phyloP scores from a whole-genome alignment of 2,113 vertebrate genomes.

The Oryzias curvinotus region DNA sequence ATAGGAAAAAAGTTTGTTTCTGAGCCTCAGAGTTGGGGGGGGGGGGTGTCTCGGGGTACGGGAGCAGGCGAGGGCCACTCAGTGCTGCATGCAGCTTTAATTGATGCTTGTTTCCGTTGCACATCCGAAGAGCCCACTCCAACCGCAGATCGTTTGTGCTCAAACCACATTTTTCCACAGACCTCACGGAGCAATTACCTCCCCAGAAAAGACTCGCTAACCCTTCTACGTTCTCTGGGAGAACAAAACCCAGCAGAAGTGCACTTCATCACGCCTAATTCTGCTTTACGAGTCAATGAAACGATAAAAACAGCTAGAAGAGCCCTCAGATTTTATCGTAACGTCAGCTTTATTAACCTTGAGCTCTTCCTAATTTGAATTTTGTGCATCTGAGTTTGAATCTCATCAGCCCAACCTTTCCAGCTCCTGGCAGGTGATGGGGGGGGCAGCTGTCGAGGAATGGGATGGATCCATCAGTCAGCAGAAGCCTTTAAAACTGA shows the following conservation, averaged over 20 bases:
- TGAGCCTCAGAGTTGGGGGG: too few relatives aligned
- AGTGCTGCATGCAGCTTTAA: background rate
- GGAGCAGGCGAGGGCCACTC: too few relatives aligned
- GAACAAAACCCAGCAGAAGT: constrained; percentile 17
- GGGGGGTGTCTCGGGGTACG: too few relatives aligned
- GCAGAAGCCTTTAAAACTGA: too few relatives aligned
- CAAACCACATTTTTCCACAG: constrained; percentile 36
- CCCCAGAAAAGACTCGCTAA: constrained; percentile 8
- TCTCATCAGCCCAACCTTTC: background rate
- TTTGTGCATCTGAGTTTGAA: background rate
- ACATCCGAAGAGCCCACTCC: constrained; percentile 22
- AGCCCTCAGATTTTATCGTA: constrained; percentile 24
- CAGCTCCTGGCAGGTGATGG: too few relatives aligned
- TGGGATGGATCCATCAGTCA: too few relatives aligned
- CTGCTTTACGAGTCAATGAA: constrained; percentile 24
- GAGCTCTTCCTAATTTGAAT: constrained; percentile 10
- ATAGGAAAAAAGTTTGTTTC: too few relatives aligned
- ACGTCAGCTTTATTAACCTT: constrained; percentile 17
- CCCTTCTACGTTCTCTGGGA: constrained; percentile 17
- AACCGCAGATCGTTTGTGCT: background rate
- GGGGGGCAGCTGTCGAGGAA: too few relatives aligned
- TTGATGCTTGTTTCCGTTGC: constrained; percentile 32
- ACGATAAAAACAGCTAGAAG: constrained; percentile 11
- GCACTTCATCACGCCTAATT: constrained; percentile 34
- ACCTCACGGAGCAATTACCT: constrained; percentile 48